A percentile compares a stretch with the other conserved stretches of the same genome.
These are phyloP conservation scores for Plebejus anna DNA, from an alignment of 2,888 invertebrate genomes.

Conservation along the genomic window DNA sequence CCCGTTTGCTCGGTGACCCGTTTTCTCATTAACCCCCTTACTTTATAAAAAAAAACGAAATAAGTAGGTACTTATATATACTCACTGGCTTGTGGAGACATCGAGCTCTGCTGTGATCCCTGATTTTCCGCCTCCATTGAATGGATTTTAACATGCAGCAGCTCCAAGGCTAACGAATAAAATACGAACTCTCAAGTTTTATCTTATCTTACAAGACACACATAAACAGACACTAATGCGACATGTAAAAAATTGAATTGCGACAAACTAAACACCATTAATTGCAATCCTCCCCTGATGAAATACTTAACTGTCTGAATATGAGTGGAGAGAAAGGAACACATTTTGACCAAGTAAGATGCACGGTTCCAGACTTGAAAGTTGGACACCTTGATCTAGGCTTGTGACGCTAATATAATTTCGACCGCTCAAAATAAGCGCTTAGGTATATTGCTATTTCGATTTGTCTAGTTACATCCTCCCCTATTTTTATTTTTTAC, in stretches of 20 bases:
- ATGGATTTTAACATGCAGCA: slow-evolving; percentile 82
- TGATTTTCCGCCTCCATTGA: slow-evolving; percentile 75
- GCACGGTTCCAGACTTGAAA: too few relatives aligned
- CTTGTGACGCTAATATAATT: too few relatives aligned
- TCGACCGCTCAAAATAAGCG: too few relatives aligned
- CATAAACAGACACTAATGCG: slow-evolving; percentile 5
- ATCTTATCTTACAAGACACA: slow-evolving; percentile 15
- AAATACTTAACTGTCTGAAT: neutral
- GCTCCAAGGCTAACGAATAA: slow-evolving; percentile 80
- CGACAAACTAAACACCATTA: neutral
- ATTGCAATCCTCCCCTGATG: neutral
- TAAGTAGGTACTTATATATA: slow-evolving; percentile 6
- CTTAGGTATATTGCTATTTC: too few relatives aligned
- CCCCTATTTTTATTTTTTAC: neutral
- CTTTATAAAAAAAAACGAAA: too few relatives aligned
- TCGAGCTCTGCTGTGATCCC: slow-evolving; percentile 68
- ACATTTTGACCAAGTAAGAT: too few relatives aligned
- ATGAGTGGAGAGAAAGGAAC: neutral
- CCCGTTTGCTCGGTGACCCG: too few relatives aligned
- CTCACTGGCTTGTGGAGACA: slow-evolving; percentile 73
- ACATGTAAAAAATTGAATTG: neutral
- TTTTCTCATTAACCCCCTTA: too few relatives aligned
- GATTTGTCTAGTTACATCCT: too few relatives aligned
- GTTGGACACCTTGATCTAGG: too few relatives aligned
- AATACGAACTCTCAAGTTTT: slow-evolving; percentile 16